These are phyloP conservation scores for Dipus sagitta DNA, from an alignment of 2,797 vertebrate genomes.

Conservation along the genomic window DNA sequence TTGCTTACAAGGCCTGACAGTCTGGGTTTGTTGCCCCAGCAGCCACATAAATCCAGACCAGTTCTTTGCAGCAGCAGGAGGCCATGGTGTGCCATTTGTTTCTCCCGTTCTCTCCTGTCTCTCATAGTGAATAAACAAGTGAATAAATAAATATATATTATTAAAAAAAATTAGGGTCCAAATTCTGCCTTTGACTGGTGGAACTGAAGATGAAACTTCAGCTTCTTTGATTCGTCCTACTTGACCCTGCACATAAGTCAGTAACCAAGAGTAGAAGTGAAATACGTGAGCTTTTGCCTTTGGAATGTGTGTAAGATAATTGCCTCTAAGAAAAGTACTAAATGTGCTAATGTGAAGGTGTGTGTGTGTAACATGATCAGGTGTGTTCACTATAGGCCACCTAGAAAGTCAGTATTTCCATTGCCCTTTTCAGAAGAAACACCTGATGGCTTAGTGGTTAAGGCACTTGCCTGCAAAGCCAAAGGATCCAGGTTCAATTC, in stretches of 20 bases:
- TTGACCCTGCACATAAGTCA: neutral
- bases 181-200: neutral
- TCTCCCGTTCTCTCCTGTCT: no score
- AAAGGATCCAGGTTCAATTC: no score
- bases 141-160: no score
- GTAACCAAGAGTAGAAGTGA: neutral
- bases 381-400: neutral
- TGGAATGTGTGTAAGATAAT: neutral
- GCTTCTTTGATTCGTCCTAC: neutral
- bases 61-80: no score
- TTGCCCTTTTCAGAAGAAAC: conserved; percentile 24
- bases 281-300: neutral
- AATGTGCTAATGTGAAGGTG: neutral
- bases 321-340: neutral
- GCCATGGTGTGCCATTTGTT: no score
- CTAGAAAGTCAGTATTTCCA: neutral
- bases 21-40: no score
- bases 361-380: no score
- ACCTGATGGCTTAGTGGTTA: no score
- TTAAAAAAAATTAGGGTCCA: neutral
- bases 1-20: no score
- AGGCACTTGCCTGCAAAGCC: no score
- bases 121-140: no score
- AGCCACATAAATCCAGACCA: no score
- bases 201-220: neutral